Conservation (phyloP, 2,888 invertebrate species). For the Drosophila cyrtoloma region DNA sequence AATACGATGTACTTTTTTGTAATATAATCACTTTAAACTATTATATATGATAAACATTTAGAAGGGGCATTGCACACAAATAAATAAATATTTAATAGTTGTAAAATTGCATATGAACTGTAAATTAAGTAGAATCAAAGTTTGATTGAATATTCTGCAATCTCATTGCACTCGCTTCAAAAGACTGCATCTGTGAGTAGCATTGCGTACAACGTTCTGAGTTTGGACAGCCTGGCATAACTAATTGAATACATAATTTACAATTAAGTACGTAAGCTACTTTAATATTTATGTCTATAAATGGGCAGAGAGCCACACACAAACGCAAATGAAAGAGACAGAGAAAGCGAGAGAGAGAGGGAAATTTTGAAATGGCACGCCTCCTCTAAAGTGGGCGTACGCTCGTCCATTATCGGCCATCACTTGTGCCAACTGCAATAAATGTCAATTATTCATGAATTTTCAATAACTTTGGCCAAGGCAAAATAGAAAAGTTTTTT, state of each 20-base stretch:
- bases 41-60: background rate
- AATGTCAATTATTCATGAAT: conserved; percentile 80
- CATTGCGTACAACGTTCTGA: conserved; percentile 15
- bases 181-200: conserved; percentile 10
- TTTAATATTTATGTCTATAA: conserved; percentile 76
- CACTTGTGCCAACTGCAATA: conserved; percentile 79
- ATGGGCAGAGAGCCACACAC: conserved; percentile 38
- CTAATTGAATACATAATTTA: conserved; percentile 79
- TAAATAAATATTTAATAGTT: background rate
- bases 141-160: conserved; percentile 51
- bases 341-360: background rate
- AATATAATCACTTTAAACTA: background rate
- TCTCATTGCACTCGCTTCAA: conserved; percentile 13
- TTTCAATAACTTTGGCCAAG: conserved; percentile 73
- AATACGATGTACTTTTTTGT: background rate
- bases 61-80: background rate
- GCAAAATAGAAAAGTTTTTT: conserved; percentile 72
- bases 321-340: conserved; percentile 1
- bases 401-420: conserved; percentile 71
- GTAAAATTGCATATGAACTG: conserved; percentile 24
- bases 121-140: conserved; percentile 32
- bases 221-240: conserved; percentile 55
- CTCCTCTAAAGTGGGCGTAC: conserved; percentile 16
- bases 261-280: conserved; percentile 79
- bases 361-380: conserved; percentile 20